These are phyloP conservation scores for Heterochromis multidens DNA, from an alignment of 2,113 vertebrate genomes.

Conservation along the genomic window DNA sequence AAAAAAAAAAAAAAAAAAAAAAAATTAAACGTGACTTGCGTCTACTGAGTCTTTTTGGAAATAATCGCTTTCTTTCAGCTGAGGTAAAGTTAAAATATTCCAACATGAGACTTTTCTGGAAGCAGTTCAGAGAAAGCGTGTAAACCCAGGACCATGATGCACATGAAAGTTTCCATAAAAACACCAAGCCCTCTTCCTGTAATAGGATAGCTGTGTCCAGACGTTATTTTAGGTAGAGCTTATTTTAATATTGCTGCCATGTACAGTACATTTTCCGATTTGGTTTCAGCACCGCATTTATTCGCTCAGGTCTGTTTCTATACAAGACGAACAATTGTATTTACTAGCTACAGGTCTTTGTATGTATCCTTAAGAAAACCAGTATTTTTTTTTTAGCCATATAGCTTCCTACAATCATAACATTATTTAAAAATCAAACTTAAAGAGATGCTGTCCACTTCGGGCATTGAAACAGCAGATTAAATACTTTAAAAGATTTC, in stretches of 20 bases:
- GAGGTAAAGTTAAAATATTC: conserved; percentile 28
- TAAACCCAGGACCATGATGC: not conserved
- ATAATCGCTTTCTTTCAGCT: conserved; percentile 5
- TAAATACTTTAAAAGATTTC: not conserved
- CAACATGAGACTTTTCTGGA: conserved; percentile 33
- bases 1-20: not conserved
- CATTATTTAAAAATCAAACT: not conserved
- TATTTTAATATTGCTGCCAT: not conserved
- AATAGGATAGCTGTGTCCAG: not conserved
- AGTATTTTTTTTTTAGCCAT: not conserved
- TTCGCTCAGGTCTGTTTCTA: not conserved
- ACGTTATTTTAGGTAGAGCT: conserved; percentile 1
- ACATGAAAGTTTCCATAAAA: conserved; percentile 14
- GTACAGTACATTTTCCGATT: not conserved
- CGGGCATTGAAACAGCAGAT: not conserved
- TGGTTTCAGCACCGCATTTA: not conserved
- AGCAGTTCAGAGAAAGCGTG: conserved; percentile 23
- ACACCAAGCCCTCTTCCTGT: conserved; percentile 10
- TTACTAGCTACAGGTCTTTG: not conserved
- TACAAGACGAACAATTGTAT: not conserved
- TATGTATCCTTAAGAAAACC: not conserved
- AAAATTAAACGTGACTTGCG: not conserved
- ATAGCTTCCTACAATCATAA: not conserved
- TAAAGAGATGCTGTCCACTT: not conserved
- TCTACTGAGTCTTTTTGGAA: not conserved